Base-by-base conservation (phyloP, 2,797 vertebrate species). In the Helicolenus hilgendorfi region DNA sequence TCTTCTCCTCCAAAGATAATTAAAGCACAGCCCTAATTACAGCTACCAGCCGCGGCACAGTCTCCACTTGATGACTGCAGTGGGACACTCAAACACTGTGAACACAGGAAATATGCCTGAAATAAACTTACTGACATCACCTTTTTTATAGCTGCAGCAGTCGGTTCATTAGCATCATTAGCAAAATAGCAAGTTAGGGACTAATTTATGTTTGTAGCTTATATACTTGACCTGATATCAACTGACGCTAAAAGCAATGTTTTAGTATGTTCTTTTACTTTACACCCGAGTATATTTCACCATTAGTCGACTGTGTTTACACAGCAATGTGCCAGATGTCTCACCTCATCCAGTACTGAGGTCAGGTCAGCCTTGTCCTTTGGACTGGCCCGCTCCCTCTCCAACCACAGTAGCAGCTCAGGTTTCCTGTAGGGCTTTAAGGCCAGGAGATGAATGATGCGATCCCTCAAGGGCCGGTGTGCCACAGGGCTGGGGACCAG, bases 271-370 rank as follows among this genome's bases (percentile, higher is more conserved):
- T 49, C 4, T 58, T 77, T 64, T 55, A 24, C 18, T 22, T 84
- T 65, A 7, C 14, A 35, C 68, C 24, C 24, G 31, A 70, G 15
- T 31, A 15, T 77, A 65, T 81, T 64, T 49, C 27, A 79, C 74
- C 22, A 55, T 80, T 33, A 38, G 67, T 26, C 2, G 5, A 60
- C 20, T 68, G 26, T 83, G 70, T 85, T 78, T 81, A 24, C 35
- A 62, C 29, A 78, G 82, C 38, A 73, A 22, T 22, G 68, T 75
- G 82, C 33, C 89, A 80, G 83, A 84, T 84, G 80, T 87, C 94
- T 95, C 94, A 98, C 98, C 97, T 98, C 97, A 56, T 98, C 97
- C 92, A 98, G 92, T 13, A 97, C 95, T 59, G 92, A 92, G 84
- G 94, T 85, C 81, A 93, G 84, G 72, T 97, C 93, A 76, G 93